Evolutionary conservation across 2,113 vertebrate genomes (phyloP).

Genomic region (Neofelis nebulosa): DNA sequence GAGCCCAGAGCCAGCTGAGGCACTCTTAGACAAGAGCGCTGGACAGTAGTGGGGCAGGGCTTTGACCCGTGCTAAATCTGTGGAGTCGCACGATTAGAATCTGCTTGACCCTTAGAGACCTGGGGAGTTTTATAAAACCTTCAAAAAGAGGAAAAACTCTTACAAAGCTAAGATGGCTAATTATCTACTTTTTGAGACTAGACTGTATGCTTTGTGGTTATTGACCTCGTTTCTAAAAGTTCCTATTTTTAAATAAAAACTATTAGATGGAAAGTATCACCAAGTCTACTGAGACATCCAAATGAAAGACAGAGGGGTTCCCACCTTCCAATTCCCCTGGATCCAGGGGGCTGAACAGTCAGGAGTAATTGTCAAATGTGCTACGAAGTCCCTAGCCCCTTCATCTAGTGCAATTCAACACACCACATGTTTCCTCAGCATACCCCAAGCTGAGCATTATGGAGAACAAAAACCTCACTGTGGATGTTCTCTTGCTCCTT

Average conservation of each 20-base stretch:
- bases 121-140: constrained; percentile 1
- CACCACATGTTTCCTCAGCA: neutral
- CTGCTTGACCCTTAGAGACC: neutral
- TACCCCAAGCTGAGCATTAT: accelerated
- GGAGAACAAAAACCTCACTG: neutral
- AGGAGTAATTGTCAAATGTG: neutral
- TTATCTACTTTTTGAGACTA: constrained; percentile 43
- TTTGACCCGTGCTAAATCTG: neutral
- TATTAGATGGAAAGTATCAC: neutral
- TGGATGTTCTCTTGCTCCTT: neutral
- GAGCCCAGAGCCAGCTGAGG: neutral
- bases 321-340: neutral
- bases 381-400: neutral
- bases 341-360: neutral
- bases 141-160: neutral
- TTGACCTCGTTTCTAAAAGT: constrained; percentile 43
- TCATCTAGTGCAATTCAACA: neutral
- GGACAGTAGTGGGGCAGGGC: accelerated
- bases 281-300: constrained; percentile 30
- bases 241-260: constrained; percentile 75
- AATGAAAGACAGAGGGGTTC: neutral
- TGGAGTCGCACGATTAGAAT: neutral
- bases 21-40: accelerated
- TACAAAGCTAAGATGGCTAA: constrained; percentile 77
- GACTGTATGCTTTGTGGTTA: neutral